Evolutionary conservation across 2,797 vertebrate genomes (phyloP), one percentile per base, ranked within the genome.

Genomic region (Esox masquinongy): DNA sequence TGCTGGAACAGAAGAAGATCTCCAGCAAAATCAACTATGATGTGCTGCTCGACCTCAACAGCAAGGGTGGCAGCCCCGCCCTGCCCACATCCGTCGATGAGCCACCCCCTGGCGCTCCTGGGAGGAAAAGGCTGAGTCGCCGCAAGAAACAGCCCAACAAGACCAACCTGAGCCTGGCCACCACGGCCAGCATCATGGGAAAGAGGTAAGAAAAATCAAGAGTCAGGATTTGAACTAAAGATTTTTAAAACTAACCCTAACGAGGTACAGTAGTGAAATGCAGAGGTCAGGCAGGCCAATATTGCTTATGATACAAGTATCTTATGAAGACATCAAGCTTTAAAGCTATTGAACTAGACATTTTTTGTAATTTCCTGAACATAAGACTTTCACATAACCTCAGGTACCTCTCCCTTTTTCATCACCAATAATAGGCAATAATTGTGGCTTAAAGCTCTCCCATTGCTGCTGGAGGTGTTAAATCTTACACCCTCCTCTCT

Each of bases 11-110:
- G 92, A 99, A 99, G 92, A 97, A 95, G 89, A 98, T 99, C 88
- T 99, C 97, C 17, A 98, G 95, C 90, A 99, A 99, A 92, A 99
- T 99, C 90, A 98, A 99, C 93, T 99, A 99, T 71, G 97, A 97
- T 5, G 98, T 99, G 76, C 94, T 99, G 74, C 92, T 95, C 59
- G 97, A 95, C 91, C 96, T 99, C 80, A 95, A 97, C 90, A 94
- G 93, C 85, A 93, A 91, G 81, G 83, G 91, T 68, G 82, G 85
- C 89, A 90, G 93, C 80, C 92, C 92, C 0, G 88, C 85, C 74
- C 79, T 90, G 24, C 71, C 80, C 19, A 12, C 84, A 1, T 63
- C 88, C 3, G 9, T 8, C n/a, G 53, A 59, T n/a, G 83, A 89
- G 1, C 79, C 75, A 36, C 75, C 82, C 68, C 80, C 88, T 50